Percentiles rank a stretch among this genome's conserved stretches.
Evolutionary conservation across 2,888 invertebrate species (phyloP).

Genomic region (Allolobophora icterica): DNA sequence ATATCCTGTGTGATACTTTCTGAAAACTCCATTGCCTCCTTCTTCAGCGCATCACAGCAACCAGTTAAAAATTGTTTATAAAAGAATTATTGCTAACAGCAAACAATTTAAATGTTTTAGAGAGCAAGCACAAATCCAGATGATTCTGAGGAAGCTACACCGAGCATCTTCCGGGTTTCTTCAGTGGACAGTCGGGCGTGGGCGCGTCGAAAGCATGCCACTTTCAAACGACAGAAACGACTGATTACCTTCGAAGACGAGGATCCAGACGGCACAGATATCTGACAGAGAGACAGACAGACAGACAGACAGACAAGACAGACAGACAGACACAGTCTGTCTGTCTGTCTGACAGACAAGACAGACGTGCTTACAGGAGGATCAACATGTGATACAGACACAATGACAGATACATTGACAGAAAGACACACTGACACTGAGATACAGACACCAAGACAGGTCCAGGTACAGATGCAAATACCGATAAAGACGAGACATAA

Average conservation of each 20-base stretch:
- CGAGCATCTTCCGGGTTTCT: background rate
- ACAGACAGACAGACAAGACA: no score
- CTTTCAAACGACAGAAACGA: background rate
- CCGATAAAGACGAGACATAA: background rate
- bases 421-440: no score
- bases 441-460: no score
- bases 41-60: background rate
- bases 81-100: background rate
- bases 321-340: background rate
- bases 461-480: background rate
- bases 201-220: background rate
- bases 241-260: conserved; percentile 19
- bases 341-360: no score
- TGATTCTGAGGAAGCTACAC: background rate
- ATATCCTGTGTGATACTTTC: background rate
- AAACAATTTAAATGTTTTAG: background rate
- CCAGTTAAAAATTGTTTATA: no score
- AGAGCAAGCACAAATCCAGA: conserved; percentile 19
- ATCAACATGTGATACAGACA: no score
- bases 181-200: background rate
- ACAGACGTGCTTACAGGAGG: background rate
- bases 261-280: background rate
- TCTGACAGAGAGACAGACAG: background rate
- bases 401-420: background rate
- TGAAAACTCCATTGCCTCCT: background rate